Percentiles rank a stretch among this genome's conserved stretches.
These are phyloP conservation scores for Siniperca obscura DNA, from an alignment of 2,797 vertebrate genomes.

Conservation along the genomic window DNA sequence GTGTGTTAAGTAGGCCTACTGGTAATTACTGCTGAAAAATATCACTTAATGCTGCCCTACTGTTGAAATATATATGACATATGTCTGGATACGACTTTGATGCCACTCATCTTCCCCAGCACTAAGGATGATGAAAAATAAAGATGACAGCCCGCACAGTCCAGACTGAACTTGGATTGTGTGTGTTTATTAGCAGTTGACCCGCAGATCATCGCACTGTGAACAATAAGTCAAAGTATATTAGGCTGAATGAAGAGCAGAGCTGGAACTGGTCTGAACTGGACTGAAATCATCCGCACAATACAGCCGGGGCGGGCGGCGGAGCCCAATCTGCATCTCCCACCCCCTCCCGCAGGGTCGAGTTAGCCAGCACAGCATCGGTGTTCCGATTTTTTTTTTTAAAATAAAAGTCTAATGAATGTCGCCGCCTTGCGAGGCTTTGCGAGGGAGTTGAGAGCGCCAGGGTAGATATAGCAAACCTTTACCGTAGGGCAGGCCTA, in stretches of 20 bases:
- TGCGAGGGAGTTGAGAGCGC: not conserved
- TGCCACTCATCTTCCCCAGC: not conserved
- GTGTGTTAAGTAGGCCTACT: not conserved
- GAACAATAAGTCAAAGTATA: constrained; percentile 66
- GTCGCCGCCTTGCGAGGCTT: not conserved
- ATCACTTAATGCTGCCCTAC: not conserved
- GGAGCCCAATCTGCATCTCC: too few relatives aligned
- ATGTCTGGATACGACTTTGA: not conserved
- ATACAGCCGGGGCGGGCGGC: too few relatives aligned
- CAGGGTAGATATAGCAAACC: not conserved
- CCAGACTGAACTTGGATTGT: not conserved
- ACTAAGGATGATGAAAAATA: not conserved
- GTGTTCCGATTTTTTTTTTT: fast-evolving
- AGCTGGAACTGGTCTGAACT: constrained; percentile 87
- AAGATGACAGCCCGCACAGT: not conserved
- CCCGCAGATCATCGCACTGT: not conserved
- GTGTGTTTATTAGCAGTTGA: not conserved
- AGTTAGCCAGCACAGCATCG: fast-evolving
- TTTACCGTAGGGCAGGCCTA: too few relatives aligned
- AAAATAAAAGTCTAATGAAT: constrained; percentile 33
- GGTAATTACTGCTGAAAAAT: not conserved
- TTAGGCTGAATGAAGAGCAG: constrained; percentile 65
- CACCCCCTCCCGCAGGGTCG: not conserved
- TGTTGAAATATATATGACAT: not conserved
- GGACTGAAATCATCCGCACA: constrained; percentile 81